A percentile compares a stretch with the other conserved stretches of the same genome.
Conservation (phyloP, 2,113 vertebrate species). For the Chaetodon trifascialis region DNA sequence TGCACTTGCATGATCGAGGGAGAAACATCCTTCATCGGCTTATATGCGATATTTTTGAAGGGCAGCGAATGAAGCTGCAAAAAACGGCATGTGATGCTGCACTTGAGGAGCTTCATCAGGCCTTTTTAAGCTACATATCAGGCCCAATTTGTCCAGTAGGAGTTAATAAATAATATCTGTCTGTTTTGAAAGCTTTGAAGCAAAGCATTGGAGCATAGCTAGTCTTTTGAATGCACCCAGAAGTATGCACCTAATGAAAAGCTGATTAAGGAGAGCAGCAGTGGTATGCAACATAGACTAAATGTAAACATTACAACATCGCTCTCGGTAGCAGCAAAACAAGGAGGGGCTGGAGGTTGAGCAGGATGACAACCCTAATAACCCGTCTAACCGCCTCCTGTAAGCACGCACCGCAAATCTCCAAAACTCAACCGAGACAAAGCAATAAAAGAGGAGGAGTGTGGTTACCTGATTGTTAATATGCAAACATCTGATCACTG, state of each 20-base stretch:
- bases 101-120: conserved; percentile 15
- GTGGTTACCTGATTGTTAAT: conserved; percentile 86
- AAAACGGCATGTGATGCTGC: background rate
- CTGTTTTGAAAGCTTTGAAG: conserved; percentile 28
- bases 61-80: conserved; percentile 17
- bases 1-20: conserved; percentile 61
- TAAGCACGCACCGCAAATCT: conserved; percentile 39
- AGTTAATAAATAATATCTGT: conserved; percentile 51
- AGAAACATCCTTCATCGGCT: conserved; percentile 15
- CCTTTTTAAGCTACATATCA: conserved; percentile 7
- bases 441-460: conserved; percentile 40
- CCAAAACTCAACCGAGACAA: conserved; percentile 27
- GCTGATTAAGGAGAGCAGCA: conserved; percentile 19
- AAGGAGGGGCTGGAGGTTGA: conserved; percentile 86
- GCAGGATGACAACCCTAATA: conserved; percentile 72
- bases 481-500: conserved; percentile 79
- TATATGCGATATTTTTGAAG: background rate
- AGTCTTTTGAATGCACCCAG: background rate
- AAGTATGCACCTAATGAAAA: conserved; percentile 14
- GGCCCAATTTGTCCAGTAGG: conserved; percentile 49
- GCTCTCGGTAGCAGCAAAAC: conserved; percentile 80
- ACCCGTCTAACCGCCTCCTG: conserved; percentile 40
- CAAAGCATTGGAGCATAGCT: background rate
- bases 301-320: conserved; percentile 86
- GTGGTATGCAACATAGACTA: conserved; percentile 54